A percentile compares a stretch with the other conserved stretches of the same genome.
These are phyloP conservation scores for Enteromius radiatus DNA, from an alignment of 2,797 vertebrate species.

Conservation along the genomic window DNA sequence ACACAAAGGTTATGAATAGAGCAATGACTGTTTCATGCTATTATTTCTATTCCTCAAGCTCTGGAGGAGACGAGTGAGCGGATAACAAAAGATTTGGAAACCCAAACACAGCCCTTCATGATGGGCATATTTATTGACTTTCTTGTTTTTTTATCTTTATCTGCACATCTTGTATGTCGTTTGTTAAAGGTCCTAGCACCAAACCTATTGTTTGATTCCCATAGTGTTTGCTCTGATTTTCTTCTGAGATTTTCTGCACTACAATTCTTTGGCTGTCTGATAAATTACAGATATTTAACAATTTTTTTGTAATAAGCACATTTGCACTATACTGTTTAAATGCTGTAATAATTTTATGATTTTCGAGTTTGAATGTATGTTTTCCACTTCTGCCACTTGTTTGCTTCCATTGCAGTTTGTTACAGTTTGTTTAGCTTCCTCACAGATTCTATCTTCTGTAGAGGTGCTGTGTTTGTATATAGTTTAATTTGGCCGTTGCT, in stretches of 20 bases:
- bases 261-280: not conserved
- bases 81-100: conserved; percentile 7
- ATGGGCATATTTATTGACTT: conserved; percentile 14
- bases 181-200: not conserved
- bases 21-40: conserved; percentile 1
- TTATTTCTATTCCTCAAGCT: conserved; percentile 7
- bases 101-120: conserved; percentile 1
- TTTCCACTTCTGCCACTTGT: not conserved
- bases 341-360: not conserved
- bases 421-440: conserved; percentile 23
- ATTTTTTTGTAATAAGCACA: not conserved
- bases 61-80: not conserved
- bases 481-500: conserved; percentile 17
- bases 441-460: conserved; percentile 9
- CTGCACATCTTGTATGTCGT: not conserved
- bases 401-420: not conserved
- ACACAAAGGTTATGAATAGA: conserved; percentile 45
- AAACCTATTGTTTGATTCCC: not conserved
- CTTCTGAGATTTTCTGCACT: not conserved
- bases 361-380: not conserved
- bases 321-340: not conserved
- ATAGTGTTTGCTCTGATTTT: not conserved
- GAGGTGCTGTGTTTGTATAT: conserved; percentile 25
- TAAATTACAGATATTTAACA: not conserved
- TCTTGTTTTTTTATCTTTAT: not conserved